Evolutionary conservation across 2,888 invertebrate species (phyloP), one percentile per base, ranked within the genome.

Genomic region (Eupithecia centaureata): DNA sequence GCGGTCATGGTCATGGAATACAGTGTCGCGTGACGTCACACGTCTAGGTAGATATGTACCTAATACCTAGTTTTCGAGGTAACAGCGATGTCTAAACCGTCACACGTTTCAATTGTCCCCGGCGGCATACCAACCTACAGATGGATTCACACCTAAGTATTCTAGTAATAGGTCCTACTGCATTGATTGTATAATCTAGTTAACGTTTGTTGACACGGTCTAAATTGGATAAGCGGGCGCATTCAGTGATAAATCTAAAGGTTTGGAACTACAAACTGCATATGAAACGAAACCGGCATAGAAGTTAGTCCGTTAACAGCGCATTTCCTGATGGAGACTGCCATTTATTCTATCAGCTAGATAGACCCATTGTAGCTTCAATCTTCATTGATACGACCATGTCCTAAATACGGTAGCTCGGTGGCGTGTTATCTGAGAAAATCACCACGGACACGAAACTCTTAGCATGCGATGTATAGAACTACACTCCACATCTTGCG

Each of bases 261-360:
- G 12, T n/a, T 12, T n/a, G 38, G 38, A 18, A 18, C 42, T 10
- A 47, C 47, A 47, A 56, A 42, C 60, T 63, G 63, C 63, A 63
- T 52, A 25, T 35, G 42, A 28, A 28, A 68, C 32, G 13, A 18
- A 22, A 33, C 22, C 22, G 57, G 10, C 58, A 62, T 25, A n/a
- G 54, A 35, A 32, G 47, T 47, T 65, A 66, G 63, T 65, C 54
- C 60, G 62, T 15, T 69, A 69, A 69, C 63, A 25, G 27, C 56
- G 47, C 63, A 66, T 66, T 63, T 69, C 69, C 69, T 65, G 65
- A 63, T 64, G 61, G 60, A 47, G 51, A 27, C 42, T 35, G 33
- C 56, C 69, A 66, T 69, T 69, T 69, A 69, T 69, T 66, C 69
- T 63, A 69, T 69, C 61, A 69, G 69, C 38, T 5, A n/a, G n/a